Conservation (phyloP, 2,888 invertebrate species). For the Polydrusus pterygomalis region DNA sequence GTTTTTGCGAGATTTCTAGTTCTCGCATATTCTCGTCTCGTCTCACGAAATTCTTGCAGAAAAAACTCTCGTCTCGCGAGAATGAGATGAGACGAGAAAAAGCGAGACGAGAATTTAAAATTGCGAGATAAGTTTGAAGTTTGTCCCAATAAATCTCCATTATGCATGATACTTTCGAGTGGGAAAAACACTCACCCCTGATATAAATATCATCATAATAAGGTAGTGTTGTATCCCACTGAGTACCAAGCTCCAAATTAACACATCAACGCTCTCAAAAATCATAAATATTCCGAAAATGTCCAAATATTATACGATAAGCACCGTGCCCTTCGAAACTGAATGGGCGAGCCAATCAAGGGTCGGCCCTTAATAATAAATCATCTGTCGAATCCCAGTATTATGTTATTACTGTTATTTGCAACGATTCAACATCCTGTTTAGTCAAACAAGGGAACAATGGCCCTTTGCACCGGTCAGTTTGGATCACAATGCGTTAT, state of each 20-base stretch:
- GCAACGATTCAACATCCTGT: conserved; percentile 69
- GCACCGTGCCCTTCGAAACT: conserved; percentile 58
- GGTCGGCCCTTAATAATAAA: conserved; percentile 66
- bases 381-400: conserved; percentile 68
- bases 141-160: background rate
- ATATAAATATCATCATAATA: conserved; percentile 20
- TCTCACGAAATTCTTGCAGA: no score
- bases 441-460: conserved; percentile 66
- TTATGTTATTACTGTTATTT: conserved; percentile 70
- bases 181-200: conserved; percentile 14
- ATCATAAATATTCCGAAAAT: conserved; percentile 63
- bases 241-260: conserved; percentile 57
- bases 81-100: no score
- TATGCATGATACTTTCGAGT: background rate
- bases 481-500: conserved; percentile 57
- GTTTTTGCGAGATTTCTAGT: no score
- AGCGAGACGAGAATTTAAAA: no score
- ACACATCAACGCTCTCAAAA: conserved; percentile 62
- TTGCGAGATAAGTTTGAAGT: no score
- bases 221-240: conserved; percentile 27
- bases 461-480: conserved; percentile 68
- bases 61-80: no score
- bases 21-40: no score
- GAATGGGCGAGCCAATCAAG: conserved; percentile 58
- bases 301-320: conserved; percentile 63